These are phyloP conservation scores for Phymorhynchus buccinoides DNA, from an alignment of 1,140 invertebrate species.

Conservation along the genomic window DNA sequence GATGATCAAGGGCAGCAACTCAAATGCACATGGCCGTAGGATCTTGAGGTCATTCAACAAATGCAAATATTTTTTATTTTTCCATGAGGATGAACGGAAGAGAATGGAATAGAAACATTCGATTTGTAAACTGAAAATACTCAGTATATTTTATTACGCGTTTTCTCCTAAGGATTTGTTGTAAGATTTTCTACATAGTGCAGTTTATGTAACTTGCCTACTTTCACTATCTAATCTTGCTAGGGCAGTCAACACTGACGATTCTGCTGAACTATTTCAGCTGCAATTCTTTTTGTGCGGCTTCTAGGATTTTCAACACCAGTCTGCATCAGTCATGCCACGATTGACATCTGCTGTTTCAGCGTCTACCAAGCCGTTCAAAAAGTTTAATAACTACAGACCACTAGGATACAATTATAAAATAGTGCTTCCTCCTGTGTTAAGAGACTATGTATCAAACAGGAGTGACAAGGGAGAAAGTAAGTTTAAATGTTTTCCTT, in stretches of 20 bases:
- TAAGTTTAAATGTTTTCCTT: background rate
- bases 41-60: background rate
- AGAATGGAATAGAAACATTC: too few relatives aligned
- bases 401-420: conserved; percentile 34
- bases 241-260: too few relatives aligned
- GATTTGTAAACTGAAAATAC: too few relatives aligned
- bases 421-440: conserved; percentile 39
- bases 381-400: conserved; percentile 43
- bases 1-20: background rate
- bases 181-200: too few relatives aligned
- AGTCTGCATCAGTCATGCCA: conserved; percentile 18
- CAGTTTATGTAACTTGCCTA: too few relatives aligned
- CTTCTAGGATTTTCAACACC: too few relatives aligned
- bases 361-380: conserved; percentile 30
- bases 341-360: conserved; percentile 24
- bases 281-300: too few relatives aligned
- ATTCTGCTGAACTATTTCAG: too few relatives aligned
- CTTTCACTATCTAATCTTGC: conserved; percentile 8
- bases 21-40: background rate
- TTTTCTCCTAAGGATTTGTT: too few relatives aligned
- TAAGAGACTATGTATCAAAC: conserved; percentile 36
- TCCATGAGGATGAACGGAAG: too few relatives aligned
- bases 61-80: background rate
- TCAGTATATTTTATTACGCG: too few relatives aligned
- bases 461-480: conserved; percentile 27